A percentile compares a stretch with the other conserved stretches of the same genome.
Evolutionary conservation across 2,888 invertebrate genomes (phyloP).

Genomic region (Noctua janthe): DNA sequence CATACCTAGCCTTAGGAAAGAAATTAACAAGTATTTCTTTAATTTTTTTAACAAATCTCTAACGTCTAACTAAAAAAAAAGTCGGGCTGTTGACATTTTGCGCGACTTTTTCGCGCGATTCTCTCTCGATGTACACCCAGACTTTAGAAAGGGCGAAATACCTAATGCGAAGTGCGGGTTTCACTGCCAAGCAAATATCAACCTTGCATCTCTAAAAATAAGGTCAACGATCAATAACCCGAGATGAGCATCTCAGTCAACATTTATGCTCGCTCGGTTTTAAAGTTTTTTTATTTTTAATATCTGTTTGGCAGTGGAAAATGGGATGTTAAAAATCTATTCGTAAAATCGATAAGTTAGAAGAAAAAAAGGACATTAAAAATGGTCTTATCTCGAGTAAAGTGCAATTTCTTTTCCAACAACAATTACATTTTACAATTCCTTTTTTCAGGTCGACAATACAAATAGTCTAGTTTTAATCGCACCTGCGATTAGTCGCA

Average conservation of each 20-base stretch:
- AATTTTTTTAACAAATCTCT: slow-evolving; percentile 63
- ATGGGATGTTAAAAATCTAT: neutral
- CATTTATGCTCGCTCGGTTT: neutral
- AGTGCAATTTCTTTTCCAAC: neutral
- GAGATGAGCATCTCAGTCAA: slow-evolving; percentile 1
- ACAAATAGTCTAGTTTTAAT: slow-evolving; percentile 12
- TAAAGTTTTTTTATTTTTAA: slow-evolving; percentile 2
- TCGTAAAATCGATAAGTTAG: neutral
- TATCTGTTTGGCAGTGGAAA: neutral
- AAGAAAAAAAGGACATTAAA: neutral
- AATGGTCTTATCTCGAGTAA: neutral
- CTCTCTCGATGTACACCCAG: slow-evolving; percentile 5
- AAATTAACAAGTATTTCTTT: slow-evolving; percentile 59
- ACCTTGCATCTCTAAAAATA: neutral
- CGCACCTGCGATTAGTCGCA: slow-evolving; percentile 22
- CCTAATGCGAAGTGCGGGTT: neutral
- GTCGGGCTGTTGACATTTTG: slow-evolving; percentile 48
- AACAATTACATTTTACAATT: too few species aligned
- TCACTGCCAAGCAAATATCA: neutral
- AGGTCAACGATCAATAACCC: neutral
- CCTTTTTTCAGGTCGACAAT: slow-evolving; percentile 8
- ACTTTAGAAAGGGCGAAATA: slow-evolving; percentile 3
- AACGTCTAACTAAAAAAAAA: slow-evolving; percentile 58
- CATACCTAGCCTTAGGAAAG: slow-evolving; percentile 60
- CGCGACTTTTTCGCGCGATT: slow-evolving; percentile 59